Conservation (phyloP, 1,140 invertebrate species). For the Orchesella cincta region DNA sequence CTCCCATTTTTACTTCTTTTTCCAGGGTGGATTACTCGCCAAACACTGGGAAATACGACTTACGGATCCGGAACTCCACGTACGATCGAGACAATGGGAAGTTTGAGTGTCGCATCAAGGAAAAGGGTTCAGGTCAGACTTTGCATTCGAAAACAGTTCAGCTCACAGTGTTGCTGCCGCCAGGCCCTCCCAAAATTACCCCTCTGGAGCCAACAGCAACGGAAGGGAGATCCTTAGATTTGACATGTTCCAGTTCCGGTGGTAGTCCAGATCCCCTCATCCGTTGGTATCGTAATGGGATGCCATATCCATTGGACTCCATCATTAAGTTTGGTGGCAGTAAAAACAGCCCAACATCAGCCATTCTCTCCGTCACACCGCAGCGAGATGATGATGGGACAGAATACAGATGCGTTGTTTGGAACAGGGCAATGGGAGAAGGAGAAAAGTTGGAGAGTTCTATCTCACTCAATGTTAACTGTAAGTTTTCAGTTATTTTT, state of each 20-base stretch:
- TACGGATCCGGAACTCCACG: conserved; percentile 77
- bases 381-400: conserved; percentile 79
- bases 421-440: conserved; percentile 80
- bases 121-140: conserved; percentile 76
- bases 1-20: conserved; percentile 3
- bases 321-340: conserved; percentile 67
- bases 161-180: conserved; percentile 80
- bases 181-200: conserved; percentile 73
- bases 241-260: conserved; percentile 79
- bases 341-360: conserved; percentile 69
- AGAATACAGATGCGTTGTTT: conserved; percentile 78
- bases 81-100: conserved; percentile 87
- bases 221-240: conserved; percentile 58
- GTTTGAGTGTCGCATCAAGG: conserved; percentile 86
- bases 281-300: conserved; percentile 59
- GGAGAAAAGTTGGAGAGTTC: conserved; percentile 75
- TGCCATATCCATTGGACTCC: conserved; percentile 66
- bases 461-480: conserved; percentile 81
- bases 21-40: conserved; percentile 74
- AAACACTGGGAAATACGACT: conserved; percentile 79
- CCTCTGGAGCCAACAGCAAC: conserved; percentile 64
- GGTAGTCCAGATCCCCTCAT: conserved; percentile 86
- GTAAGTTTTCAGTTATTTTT: conserved; percentile 63
- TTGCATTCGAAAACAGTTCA: conserved; percentile 79
- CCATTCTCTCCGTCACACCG: conserved; percentile 72